Conservation (phyloP, 1,140 invertebrate species). For the Achatina immaculata region DNA sequence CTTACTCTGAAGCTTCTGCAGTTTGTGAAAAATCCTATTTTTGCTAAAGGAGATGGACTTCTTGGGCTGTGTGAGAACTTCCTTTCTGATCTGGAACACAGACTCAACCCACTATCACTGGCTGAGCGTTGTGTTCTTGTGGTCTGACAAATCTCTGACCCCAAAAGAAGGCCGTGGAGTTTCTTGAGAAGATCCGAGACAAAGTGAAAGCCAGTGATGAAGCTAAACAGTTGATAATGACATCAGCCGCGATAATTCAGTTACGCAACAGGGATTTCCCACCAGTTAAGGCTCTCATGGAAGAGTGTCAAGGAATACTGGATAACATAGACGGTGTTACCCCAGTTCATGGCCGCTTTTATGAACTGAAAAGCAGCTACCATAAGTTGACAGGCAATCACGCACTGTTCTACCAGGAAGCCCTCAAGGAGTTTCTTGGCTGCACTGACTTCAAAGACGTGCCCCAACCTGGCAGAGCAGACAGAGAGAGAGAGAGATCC, state of each 20-base stretch:
- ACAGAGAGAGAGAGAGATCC: no score
- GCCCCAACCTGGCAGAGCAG: no score
- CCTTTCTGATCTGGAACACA: slow-evolving; percentile 93
- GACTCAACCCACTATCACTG: slow-evolving; percentile 92
- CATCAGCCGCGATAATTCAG: slow-evolving; percentile 87
- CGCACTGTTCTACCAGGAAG: slow-evolving; percentile 93
- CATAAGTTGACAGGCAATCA: slow-evolving; percentile 88
- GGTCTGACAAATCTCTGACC: slow-evolving; percentile 83
- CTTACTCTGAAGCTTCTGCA: slow-evolving; percentile 86
- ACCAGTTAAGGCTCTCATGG: slow-evolving; percentile 88
- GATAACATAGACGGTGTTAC: slow-evolving; percentile 93
- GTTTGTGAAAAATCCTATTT: slow-evolving; percentile 84
- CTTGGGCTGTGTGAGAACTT: slow-evolving; percentile 88
- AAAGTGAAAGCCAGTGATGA: slow-evolving; percentile 90
- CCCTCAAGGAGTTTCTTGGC: slow-evolving; percentile 92
- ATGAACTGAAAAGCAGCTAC: slow-evolving; percentile 92
- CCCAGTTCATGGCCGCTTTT: slow-evolving; percentile 94
- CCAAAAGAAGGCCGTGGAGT: slow-evolving; percentile 85
- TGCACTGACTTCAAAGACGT: slow-evolving; percentile 84
- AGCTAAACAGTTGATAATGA: slow-evolving; percentile 87
- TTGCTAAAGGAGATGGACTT: slow-evolving; percentile 84
- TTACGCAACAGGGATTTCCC: slow-evolving; percentile 86
- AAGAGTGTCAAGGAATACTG: slow-evolving; percentile 87
- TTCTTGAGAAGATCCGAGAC: slow-evolving; percentile 86
- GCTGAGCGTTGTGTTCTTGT: slow-evolving; percentile 89